Conservation (phyloP, 2,888 invertebrate species). For the Pantelozetes paolii region DNA sequence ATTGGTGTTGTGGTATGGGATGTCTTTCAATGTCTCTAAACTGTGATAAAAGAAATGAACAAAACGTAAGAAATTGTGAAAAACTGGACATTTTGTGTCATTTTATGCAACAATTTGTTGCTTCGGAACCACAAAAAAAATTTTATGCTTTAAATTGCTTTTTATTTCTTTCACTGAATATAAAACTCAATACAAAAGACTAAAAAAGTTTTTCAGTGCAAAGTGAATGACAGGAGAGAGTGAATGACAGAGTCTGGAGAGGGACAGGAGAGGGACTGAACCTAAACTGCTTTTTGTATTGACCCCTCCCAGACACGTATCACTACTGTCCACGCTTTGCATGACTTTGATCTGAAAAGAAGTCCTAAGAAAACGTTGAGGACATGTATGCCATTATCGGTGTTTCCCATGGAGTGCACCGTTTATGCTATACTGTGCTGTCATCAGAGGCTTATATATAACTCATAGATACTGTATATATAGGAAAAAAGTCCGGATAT, state of each 20-base stretch:
- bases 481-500: conserved; percentile 34
- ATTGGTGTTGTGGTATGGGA: background rate
- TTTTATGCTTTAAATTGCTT: conserved; percentile 29
- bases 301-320: conserved; percentile 35
- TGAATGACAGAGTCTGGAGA: conserved; percentile 2
- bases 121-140: conserved; percentile 31
- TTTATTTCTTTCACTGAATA: conserved; percentile 21
- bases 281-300: conserved; percentile 26
- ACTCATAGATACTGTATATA: conserved; percentile 27
- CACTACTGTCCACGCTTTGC: conserved; percentile 38
- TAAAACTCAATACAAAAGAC: conserved; percentile 28
- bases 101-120: conserved; percentile 37
- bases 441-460: conserved; percentile 10
- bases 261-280: conserved; percentile 20
- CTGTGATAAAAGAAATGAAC: background rate
- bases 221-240: background rate
- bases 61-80: conserved; percentile 6
- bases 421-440: conserved; percentile 23
- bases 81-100: conserved; percentile 34
- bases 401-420: conserved; percentile 37
- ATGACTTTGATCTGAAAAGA: conserved; percentile 37
- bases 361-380: conserved; percentile 32
- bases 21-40: background rate
- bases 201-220: conserved; percentile 23
- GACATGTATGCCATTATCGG: conserved; percentile 36